Evolutionary conservation across 2,797 vertebrate genomes (phyloP).

Genomic region (Tragelaphus eurycerus): DNA sequence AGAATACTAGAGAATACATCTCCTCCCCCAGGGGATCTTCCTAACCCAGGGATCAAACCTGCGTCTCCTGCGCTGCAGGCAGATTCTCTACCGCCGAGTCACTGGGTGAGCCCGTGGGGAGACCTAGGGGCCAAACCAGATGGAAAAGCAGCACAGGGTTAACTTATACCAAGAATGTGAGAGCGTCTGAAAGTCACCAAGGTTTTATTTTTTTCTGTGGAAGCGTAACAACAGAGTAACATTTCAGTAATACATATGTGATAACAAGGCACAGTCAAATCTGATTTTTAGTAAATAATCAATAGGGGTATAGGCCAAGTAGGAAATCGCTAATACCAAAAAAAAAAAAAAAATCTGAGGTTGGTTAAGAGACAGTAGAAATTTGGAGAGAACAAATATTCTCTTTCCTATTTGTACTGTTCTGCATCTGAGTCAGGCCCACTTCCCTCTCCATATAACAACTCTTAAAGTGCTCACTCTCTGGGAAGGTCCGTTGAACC

Average conservation of each 20-base stretch:
- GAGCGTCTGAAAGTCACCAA: background rate
- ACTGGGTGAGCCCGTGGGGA: background rate
- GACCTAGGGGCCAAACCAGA: background rate
- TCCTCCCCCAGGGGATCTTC: background rate
- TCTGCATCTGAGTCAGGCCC: background rate
- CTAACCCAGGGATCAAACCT: background rate
- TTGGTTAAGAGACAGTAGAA: background rate
- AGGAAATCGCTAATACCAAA: background rate
- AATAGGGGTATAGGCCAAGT: background rate
- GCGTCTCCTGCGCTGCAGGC: background rate
- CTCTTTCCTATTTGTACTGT: background rate
- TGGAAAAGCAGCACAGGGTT: background rate
- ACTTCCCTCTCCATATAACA: background rate
- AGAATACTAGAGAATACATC: background rate
- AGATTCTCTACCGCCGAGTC: background rate
- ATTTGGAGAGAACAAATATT: background rate
- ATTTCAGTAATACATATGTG: background rate
- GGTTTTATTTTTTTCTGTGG: background rate
- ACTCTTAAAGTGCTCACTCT: background rate
- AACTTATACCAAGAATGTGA: background rate
- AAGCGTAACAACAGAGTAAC: background rate
- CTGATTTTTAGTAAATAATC: constrained; percentile 28
- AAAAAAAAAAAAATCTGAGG: background rate
- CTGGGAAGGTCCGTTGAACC: background rate
- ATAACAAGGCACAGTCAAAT: background rate